Conservation (phyloP, 2,113 vertebrate genomes). For the Cettia cetti region DNA sequence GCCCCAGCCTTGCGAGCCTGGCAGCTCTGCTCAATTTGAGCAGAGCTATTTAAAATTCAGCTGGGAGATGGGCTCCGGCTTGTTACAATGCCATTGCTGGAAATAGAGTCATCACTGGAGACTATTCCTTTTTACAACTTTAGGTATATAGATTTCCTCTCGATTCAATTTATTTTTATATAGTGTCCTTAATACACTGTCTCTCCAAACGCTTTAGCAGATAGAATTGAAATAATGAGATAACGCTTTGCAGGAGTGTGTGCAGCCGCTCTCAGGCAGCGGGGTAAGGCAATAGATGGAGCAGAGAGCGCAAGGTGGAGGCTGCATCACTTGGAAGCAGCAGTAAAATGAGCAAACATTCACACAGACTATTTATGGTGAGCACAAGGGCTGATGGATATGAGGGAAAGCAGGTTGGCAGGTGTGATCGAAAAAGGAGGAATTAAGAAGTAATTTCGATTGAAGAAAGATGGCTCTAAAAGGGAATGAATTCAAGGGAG, state of each 20-base stretch:
- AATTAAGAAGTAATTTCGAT: conserved; percentile 49
- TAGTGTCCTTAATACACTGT: conserved; percentile 62
- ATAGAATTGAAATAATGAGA: conserved; percentile 67
- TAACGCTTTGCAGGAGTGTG: conserved; percentile 55
- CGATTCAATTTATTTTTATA: conserved; percentile 69
- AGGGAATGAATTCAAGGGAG: neutral
- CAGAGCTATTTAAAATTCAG: conserved; percentile 59
- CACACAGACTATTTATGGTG: neutral
- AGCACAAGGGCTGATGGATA: conserved; percentile 25
- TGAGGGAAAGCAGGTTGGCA: neutral
- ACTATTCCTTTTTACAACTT: conserved; percentile 63
- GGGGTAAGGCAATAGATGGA: neutral
- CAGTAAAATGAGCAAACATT: conserved; percentile 43
- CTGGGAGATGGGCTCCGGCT: neutral
- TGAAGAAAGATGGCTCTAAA: neutral
- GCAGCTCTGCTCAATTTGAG: neutral
- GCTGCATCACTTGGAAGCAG: neutral
- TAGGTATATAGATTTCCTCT: conserved; percentile 49
- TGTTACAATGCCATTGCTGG: neutral
- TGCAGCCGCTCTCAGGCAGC: conserved; percentile 7
- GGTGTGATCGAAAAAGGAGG: neutral
- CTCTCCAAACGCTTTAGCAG: conserved; percentile 64
- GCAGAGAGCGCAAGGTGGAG: neutral
- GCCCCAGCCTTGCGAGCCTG: neutral
- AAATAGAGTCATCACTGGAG: conserved; percentile 59